A percentile compares a stretch with the other conserved stretches of the same genome.
Evolutionary conservation across 2,888 invertebrate genomes (phyloP).

Genomic region (Lasioglossum lativentre): DNA sequence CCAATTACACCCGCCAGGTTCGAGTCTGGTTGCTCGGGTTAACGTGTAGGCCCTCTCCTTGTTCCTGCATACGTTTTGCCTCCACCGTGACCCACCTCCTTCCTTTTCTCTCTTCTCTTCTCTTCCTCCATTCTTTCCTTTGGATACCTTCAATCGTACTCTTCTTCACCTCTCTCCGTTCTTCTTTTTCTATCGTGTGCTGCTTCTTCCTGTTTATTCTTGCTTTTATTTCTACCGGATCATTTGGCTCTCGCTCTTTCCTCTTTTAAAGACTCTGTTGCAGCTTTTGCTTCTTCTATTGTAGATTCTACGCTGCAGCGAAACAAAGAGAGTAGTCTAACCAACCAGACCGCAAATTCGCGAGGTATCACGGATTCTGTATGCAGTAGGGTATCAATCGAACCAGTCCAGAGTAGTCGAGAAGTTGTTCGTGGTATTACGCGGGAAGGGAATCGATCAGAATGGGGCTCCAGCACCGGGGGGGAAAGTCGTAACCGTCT

Average conservation of each 20-base stretch:
- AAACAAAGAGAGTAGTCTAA: too few relatives aligned
- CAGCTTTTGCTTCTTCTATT: neutral
- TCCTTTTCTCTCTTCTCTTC: neutral
- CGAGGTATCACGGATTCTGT: neutral
- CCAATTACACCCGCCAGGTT: conserved; percentile 81
- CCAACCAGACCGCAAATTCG: neutral
- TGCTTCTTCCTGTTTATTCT: neutral
- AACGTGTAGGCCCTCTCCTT: conserved; percentile 62
- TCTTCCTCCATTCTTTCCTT: conserved; percentile 11
- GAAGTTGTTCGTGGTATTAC: neutral
- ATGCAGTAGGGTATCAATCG: neutral
- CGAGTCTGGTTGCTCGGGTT: conserved; percentile 64
- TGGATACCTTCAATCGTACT: neutral
- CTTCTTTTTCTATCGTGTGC: neutral
- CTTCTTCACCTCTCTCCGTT: neutral
- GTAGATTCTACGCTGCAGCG: neutral
- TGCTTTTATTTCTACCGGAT: neutral
- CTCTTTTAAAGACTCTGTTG: neutral
- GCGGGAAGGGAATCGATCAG: conserved; percentile 42
- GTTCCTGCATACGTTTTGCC: conserved; percentile 75
- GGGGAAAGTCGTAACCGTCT: conserved; percentile 68
- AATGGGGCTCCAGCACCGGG: conserved; percentile 36
- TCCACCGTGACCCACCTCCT: conserved; percentile 58
- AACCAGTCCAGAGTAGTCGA: neutral
- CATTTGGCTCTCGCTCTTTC: neutral